Conservation (phyloP, 1,140 invertebrate species). For the Heliconius melpomene region DNA sequence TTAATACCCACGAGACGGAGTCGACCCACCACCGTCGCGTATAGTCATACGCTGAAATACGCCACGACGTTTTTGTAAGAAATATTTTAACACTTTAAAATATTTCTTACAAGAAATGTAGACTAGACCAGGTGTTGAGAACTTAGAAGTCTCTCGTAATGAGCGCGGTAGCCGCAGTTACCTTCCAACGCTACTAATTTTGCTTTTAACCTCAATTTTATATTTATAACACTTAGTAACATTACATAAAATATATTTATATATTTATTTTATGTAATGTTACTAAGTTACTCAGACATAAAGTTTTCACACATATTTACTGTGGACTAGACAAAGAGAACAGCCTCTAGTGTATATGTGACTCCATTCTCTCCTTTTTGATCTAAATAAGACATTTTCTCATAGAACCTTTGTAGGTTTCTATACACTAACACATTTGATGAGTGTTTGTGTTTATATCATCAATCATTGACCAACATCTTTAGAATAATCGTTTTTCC, state of each 20-base stretch:
- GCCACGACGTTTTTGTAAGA: not conserved
- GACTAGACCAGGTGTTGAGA: not conserved
- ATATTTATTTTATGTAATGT: slow-evolving; percentile 11
- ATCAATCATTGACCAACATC: too few species aligned
- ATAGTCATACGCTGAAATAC: too few species aligned
- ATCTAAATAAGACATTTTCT: too few species aligned
- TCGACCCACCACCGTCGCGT: too few species aligned
- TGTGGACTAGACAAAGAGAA: not conserved
- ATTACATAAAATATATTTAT: too few species aligned
- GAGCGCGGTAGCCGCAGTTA: slow-evolving; percentile 26
- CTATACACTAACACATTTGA: too few species aligned
- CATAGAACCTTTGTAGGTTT: too few species aligned
- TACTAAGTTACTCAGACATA: not conserved
- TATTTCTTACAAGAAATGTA: not conserved
- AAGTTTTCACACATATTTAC: not conserved
- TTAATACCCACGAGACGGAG: too few species aligned
- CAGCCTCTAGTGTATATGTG: not conserved
- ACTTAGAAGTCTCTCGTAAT: slow-evolving; percentile 16
- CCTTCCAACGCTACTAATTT: not conserved
- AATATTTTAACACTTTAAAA: not conserved
- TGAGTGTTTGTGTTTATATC: too few species aligned
- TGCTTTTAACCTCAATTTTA: slow-evolving; percentile 27
- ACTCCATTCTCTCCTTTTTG: too few species aligned
- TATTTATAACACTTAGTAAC: not conserved
- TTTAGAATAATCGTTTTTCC: not conserved